A percentile compares a stretch with the other conserved stretches of the same genome.
Evolutionary conservation across 2,113 vertebrate genomes (phyloP).

Genomic region (Oceanodroma tethys): DNA sequence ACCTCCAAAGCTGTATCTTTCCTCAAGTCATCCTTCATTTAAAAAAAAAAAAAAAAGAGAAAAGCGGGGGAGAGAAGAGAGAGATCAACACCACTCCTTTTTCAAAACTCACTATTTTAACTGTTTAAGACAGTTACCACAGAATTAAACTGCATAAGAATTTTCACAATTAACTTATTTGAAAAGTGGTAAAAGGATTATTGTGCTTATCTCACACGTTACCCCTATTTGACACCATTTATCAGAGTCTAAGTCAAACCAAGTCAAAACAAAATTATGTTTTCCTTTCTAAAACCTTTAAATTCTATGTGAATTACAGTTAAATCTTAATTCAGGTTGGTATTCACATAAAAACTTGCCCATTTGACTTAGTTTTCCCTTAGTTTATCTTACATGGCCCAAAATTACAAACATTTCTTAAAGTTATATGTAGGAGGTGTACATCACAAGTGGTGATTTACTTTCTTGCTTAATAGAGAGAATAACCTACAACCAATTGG

Average conservation of each 20-base stretch:
- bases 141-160: not conserved
- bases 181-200: too few species aligned
- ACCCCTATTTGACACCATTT: not conserved
- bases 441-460: not conserved
- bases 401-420: not conserved
- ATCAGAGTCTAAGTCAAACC: not conserved
- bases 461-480: not conserved
- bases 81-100: not conserved
- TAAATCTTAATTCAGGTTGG: not conserved
- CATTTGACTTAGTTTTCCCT: not conserved
- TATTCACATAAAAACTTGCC: not conserved
- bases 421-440: not conserved
- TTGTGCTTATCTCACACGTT: not conserved
- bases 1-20: not conserved
- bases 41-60: not conserved
- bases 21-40: not conserved
- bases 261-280: not conserved
- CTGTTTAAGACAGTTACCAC: not conserved
- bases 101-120: not conserved
- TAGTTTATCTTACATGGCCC: not conserved
- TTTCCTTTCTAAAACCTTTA: not conserved
- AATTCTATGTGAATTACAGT: not conserved
- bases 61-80: accelerated
- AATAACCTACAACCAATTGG: not conserved
- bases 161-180: not conserved